phyloP scores from a whole-genome alignment of 2,888 invertebrate species.

The Cryptops parisi region DNA sequence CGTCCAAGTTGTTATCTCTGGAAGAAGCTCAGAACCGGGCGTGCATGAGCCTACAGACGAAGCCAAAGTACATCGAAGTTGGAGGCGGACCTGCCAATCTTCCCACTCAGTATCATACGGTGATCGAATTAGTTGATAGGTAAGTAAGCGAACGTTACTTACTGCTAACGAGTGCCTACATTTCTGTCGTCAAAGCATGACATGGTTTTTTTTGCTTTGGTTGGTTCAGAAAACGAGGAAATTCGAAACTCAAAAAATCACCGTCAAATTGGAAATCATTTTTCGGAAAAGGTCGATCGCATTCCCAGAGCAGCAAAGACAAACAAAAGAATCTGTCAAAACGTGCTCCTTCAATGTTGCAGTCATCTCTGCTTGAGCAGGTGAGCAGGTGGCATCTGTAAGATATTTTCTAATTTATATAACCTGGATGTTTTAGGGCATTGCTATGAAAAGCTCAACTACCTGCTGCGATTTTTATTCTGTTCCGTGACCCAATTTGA shows the following conservation, averaged over 20 bases:
- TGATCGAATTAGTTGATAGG: constrained; percentile 61
- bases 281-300: constrained; percentile 39
- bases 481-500: too few relatives aligned
- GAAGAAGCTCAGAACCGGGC: constrained; percentile 67
- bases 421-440: too few relatives aligned
- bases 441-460: too few relatives aligned
- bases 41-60: constrained; percentile 33
- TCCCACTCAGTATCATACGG: constrained; percentile 74
- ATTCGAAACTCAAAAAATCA: constrained; percentile 29
- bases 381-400: too few relatives aligned
- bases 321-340: too few relatives aligned
- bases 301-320: constrained; percentile 17
- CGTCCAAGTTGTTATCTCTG: constrained; percentile 75
- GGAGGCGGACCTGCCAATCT: constrained; percentile 58
- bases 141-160: constrained; percentile 12
- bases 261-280: constrained; percentile 61
- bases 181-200: too few relatives aligned
- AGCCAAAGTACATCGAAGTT: constrained; percentile 58
- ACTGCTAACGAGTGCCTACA: background rate
- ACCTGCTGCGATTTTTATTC: too few relatives aligned
- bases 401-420: too few relatives aligned
- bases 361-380: too few relatives aligned
- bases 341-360: too few relatives aligned
- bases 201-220: background rate
- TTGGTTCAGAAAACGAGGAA: constrained; percentile 23